Evolutionary conservation across 2,113 vertebrate genomes (phyloP).

Genomic region (Pantherophis guttatus): DNA sequence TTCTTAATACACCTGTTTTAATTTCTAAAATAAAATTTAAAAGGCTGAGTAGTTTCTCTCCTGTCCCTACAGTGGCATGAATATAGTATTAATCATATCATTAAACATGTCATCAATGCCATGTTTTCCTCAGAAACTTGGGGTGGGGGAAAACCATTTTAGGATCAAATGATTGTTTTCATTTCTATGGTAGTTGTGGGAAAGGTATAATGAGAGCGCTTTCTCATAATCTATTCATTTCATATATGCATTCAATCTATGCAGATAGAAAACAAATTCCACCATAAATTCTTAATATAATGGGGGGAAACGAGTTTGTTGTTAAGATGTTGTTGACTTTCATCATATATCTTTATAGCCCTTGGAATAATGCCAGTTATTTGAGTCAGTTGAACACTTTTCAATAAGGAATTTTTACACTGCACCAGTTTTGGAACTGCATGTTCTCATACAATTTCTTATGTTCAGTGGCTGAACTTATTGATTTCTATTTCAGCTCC

Average conservation of each 20-base stretch:
- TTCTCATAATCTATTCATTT: too few species aligned
- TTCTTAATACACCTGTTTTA: not conserved
- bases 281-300: not conserved
- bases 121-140: not conserved
- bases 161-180: not conserved
- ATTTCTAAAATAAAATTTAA: not conserved
- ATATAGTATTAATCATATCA: not conserved
- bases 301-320: not conserved
- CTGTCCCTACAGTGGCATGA: not conserved
- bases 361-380: not conserved
- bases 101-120: too few species aligned
- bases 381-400: not conserved
- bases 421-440: not conserved
- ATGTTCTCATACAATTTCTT: not conserved
- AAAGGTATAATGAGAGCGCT: not conserved
- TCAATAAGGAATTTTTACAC: not conserved
- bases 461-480: not conserved
- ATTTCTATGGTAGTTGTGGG: not conserved
- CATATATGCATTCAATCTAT: not conserved
- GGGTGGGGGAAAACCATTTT: not conserved
- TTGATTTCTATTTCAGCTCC: not conserved
- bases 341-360: not conserved
- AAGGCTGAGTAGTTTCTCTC: not conserved
- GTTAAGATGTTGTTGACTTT: not conserved
- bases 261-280: not conserved